Base-by-base conservation (phyloP, 2,888 invertebrate species). In the Carpatolechia fugitivella region DNA sequence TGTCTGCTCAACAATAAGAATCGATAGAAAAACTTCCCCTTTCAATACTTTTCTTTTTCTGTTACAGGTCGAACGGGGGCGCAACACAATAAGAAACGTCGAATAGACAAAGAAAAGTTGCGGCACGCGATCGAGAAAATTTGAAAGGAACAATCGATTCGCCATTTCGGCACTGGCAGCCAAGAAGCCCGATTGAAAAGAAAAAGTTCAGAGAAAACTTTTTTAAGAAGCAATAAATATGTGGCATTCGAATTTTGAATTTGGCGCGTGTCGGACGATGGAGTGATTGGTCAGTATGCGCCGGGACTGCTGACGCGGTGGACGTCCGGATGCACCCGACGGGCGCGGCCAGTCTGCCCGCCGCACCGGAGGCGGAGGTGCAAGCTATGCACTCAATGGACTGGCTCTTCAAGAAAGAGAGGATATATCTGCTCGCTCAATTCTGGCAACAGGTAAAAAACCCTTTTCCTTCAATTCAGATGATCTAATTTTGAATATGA, bases 301-400 rank as follows among this genome's bases (percentile, higher is more conserved):
- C 74, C 78, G 72, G 70, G 76, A 71, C 70, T 83, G 74, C 78
- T 79, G 66, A 76, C 78, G 68, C 68, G 61, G 75, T 74, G 80
- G 82, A 69, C 70, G 76, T 73, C 87, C 94, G 93, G 91, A 94
- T 94, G 94, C 94, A 94, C 94, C 94, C 94, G 82, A 93, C 94
- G 90, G 91, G 90, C 84, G 91, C 93, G 81, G 91, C 93, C 87
- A 92, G 91, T 85, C 93, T 94, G 92, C 93, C 95, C 92, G 93
- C 93, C 93, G 93, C 94, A 91, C 93, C 92, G 80, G 95, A 95
- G 92, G 95, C 96, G 94, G 96, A 97, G 93, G 94, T 96, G 92
- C 96, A 96, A 93, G 94, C 96, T 91, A 96, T 96, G 94, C 96
- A 96, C 93, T 96, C 96, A 85, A 96, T 97, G 97, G 97, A 97